A percentile compares a stretch with the other conserved stretches of the same genome.
Conservation (phyloP, 2,113 vertebrate species). For the Rostratula benghalensis region DNA sequence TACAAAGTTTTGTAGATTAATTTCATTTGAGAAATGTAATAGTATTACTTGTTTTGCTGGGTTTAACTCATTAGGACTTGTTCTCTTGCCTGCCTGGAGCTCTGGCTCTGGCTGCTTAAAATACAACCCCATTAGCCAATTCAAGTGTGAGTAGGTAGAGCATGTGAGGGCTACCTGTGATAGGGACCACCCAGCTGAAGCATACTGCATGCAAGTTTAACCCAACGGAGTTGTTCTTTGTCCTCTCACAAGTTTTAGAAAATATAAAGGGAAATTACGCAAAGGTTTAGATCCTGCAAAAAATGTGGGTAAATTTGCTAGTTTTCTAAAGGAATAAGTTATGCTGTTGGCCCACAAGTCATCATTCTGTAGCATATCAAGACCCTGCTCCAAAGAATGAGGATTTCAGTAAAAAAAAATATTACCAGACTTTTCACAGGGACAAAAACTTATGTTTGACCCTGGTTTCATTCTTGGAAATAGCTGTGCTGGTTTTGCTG, state of each 20-base stretch:
- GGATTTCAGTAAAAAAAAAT: neutral
- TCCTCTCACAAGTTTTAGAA: neutral
- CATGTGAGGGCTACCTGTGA: neutral
- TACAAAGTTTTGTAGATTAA: neutral
- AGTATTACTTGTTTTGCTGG: neutral
- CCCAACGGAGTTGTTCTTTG: neutral
- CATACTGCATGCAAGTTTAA: too few relatives aligned
- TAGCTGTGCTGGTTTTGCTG: neutral
- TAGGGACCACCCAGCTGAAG: neutral
- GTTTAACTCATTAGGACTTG: neutral
- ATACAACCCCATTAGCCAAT: neutral
- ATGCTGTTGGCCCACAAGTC: neutral
- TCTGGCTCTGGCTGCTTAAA: neutral
- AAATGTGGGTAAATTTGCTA: neutral
- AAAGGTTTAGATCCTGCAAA: neutral
- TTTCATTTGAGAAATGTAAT: neutral
- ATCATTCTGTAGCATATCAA: neutral
- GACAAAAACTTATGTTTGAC: neutral
- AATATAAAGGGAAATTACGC: neutral
- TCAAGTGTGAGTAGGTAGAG: neutral
- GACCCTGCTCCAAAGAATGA: neutral
- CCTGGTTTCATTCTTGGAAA: conserved; percentile 4
- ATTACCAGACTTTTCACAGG: neutral
- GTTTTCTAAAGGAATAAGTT: neutral
- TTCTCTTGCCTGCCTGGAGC: neutral